These are phyloP conservation scores for Hepsetus odoe DNA, from an alignment of 2,113 vertebrate species.

Conservation along the genomic window DNA sequence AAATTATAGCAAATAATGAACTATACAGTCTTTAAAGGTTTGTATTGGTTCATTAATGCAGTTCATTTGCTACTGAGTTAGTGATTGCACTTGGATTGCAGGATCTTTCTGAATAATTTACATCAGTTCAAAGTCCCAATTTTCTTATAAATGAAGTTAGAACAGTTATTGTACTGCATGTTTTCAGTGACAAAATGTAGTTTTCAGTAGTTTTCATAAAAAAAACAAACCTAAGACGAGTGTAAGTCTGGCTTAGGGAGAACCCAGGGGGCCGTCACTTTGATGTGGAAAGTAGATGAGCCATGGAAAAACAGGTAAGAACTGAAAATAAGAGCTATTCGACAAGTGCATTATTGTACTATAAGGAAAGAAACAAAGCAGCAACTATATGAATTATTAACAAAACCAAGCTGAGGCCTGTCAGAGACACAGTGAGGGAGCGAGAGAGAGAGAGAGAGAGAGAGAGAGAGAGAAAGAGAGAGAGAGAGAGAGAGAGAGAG, in stretches of 20 bases:
- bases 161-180: not conserved
- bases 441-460: no score
- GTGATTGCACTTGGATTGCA: constrained; percentile 44
- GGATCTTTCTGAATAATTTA: constrained; percentile 23
- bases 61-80: constrained; percentile 4
- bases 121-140: not conserved
- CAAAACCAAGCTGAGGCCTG: constrained; percentile 19
- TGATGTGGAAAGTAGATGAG: not conserved
- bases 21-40: not conserved
- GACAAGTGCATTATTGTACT: not conserved
- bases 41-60: not conserved
- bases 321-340: not conserved
- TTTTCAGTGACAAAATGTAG: not conserved
- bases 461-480: not conserved
- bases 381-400: constrained; percentile 39
- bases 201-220: not conserved
- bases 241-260: not conserved
- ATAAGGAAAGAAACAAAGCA: constrained; percentile 11
- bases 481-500: constrained; percentile 5
- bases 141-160: not conserved
- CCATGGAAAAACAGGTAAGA: not conserved
- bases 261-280: not conserved
- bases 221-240: not conserved
- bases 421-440: not conserved
- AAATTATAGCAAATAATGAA: constrained; percentile 35